Conservation (phyloP, 2,113 vertebrate species). For the Mormyrus lacerda region DNA sequence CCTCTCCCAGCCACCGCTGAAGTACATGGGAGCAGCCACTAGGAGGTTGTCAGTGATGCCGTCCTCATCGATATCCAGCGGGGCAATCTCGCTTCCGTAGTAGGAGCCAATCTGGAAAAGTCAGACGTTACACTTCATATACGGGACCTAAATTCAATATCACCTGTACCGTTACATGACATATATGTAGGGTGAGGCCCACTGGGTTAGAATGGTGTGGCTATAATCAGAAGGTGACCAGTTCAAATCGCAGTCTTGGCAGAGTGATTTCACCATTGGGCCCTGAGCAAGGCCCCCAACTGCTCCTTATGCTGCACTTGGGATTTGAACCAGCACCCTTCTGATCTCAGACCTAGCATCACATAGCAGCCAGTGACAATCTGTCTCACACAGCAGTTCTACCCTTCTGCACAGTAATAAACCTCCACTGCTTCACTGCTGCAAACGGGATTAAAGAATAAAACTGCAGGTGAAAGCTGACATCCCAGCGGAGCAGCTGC, state of each 20-base stretch:
- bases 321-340: neutral
- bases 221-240: neutral
- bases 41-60: conserved; percentile 77
- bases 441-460: neutral
- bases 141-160: too few relatives aligned
- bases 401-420: neutral
- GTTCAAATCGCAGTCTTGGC: neutral
- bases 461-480: neutral
- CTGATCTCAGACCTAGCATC: neutral
- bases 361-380: neutral
- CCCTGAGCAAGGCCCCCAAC: neutral
- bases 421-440: neutral
- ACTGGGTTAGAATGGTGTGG: neutral
- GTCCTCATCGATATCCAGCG: conserved; percentile 74
- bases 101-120: conserved; percentile 86
- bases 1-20: conserved; percentile 81
- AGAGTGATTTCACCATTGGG: neutral
- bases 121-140: neutral
- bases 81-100: conserved; percentile 85
- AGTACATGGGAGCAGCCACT: conserved; percentile 93
- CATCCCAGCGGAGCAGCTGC: neutral
- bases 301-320: neutral
- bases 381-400: neutral
- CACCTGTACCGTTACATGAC: neutral
- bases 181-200: neutral